These are phyloP conservation scores for Campoplex nolae DNA, from an alignment of 2,888 invertebrate species.

Conservation along the genomic window DNA sequence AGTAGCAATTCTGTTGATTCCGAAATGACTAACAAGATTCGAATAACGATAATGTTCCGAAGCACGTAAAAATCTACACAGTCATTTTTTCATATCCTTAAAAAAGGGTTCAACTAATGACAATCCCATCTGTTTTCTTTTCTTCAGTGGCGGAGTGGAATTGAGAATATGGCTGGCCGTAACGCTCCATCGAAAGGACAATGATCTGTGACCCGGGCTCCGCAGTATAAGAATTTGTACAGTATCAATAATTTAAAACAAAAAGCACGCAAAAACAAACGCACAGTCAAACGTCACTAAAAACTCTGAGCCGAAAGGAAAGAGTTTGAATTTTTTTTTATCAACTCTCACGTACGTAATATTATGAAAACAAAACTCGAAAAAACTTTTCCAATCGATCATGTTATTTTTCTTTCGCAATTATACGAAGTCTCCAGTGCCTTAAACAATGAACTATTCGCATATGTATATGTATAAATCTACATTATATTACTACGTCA, in stretches of 20 bases:
- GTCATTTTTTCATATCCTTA: background rate
- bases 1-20: background rate
- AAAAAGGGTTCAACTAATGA: background rate
- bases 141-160: slow-evolving; percentile 91
- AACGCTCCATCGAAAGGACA: slow-evolving; percentile 76
- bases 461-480: slow-evolving; percentile 29
- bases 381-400: background rate
- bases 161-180: slow-evolving; percentile 95
- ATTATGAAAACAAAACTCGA: background rate
- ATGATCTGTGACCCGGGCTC: slow-evolving; percentile 54
- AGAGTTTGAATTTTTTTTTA: background rate
- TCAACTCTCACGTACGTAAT: background rate
- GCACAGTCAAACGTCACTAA: slow-evolving; percentile 9
- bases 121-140: slow-evolving; percentile 14
- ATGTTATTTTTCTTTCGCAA: slow-evolving; percentile 39
- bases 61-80: background rate
- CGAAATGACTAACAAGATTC: background rate
- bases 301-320: background rate
- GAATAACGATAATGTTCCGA: background rate
- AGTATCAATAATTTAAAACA: slow-evolving; percentile 50
- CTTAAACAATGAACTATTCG: slow-evolving; percentile 32
- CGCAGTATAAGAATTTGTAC: slow-evolving; percentile 53
- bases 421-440: slow-evolving; percentile 60
- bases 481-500: background rate
- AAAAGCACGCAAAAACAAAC: background rate